Evolutionary conservation across 2,888 invertebrate genomes (phyloP).

Genomic region (Cremastinae sp.): DNA sequence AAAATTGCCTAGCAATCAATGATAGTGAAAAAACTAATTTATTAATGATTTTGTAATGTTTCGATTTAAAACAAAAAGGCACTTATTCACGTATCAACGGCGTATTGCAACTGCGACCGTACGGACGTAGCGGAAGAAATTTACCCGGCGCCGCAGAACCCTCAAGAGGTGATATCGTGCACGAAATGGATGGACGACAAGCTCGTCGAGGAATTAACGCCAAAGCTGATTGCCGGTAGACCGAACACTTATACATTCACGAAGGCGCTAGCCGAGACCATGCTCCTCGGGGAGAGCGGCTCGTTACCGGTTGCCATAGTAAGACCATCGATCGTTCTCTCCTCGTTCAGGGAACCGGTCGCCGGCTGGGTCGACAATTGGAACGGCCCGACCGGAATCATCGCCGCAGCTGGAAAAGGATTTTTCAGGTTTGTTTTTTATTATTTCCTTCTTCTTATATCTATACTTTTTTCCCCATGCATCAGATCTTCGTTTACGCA

Average conservation of each 20-base stretch:
- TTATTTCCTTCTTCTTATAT: background rate
- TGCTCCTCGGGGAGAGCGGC: conserved; percentile 83
- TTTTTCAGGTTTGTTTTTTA: conserved; percentile 77
- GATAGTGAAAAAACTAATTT: too few relatives aligned
- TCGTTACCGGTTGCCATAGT: conserved; percentile 86
- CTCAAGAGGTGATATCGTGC: conserved; percentile 81
- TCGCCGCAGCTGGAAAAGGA: conserved; percentile 84
- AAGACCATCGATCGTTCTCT: conserved; percentile 83
- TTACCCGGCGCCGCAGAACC: conserved; percentile 82
- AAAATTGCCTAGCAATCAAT: too few relatives aligned
- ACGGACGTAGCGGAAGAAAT: conserved; percentile 84
- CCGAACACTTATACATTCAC: conserved; percentile 90
- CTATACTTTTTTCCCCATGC: background rate
- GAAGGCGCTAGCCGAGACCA: conserved; percentile 86
- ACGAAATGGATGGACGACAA: conserved; percentile 80
- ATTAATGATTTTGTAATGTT: conserved; percentile 5
- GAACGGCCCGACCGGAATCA: conserved; percentile 81
- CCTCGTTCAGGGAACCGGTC: conserved; percentile 78
- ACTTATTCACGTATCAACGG: conserved; percentile 87
- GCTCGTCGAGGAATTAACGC: conserved; percentile 80
- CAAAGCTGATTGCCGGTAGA: conserved; percentile 81
- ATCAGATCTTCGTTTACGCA: too few relatives aligned
- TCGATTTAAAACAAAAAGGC: conserved; percentile 78
- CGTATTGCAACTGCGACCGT: conserved; percentile 87
- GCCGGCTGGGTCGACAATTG: conserved; percentile 81